Evolutionary conservation across 2,888 invertebrate genomes (phyloP).

Genomic region (Scelioninae gen. 2): DNA sequence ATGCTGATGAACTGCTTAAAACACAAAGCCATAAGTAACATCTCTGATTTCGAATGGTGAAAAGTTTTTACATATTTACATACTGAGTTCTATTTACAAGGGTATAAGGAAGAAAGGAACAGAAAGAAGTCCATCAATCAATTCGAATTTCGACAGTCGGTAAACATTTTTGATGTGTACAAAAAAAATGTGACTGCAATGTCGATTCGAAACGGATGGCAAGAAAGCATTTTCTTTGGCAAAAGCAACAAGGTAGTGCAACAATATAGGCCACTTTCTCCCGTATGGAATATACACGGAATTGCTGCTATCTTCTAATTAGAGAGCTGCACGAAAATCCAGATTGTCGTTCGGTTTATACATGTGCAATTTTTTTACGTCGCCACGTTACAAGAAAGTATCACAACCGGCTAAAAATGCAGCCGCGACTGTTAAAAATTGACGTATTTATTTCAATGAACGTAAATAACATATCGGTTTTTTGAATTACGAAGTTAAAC

Average conservation of each 20-base stretch:
- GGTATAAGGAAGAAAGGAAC: neutral
- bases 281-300: constrained; percentile 41
- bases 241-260: constrained; percentile 40
- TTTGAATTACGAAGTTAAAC: neutral
- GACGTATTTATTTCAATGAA: constrained; percentile 15
- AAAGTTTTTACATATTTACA: neutral
- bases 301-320: constrained; percentile 50
- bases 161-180: constrained; percentile 12
- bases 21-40: constrained; percentile 53
- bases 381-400: constrained; percentile 18
- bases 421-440: constrained; percentile 16
- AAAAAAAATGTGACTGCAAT: constrained; percentile 16
- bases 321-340: constrained; percentile 51
- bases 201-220: constrained; percentile 23
- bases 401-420: constrained; percentile 15
- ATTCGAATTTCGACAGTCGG: neutral
- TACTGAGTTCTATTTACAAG: neutral
- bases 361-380: constrained; percentile 23
- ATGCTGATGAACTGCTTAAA: constrained; percentile 90
- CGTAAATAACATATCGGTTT: constrained; percentile 13
- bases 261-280: constrained; percentile 57
- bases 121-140: neutral
- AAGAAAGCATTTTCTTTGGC: constrained; percentile 53
- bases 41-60: constrained; percentile 21
- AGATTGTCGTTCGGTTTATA: constrained; percentile 39